Evolutionary conservation across 1,140 invertebrate genomes (phyloP), one percentile per base, ranked within the genome.

Genomic region (Nephila pilipes): DNA sequence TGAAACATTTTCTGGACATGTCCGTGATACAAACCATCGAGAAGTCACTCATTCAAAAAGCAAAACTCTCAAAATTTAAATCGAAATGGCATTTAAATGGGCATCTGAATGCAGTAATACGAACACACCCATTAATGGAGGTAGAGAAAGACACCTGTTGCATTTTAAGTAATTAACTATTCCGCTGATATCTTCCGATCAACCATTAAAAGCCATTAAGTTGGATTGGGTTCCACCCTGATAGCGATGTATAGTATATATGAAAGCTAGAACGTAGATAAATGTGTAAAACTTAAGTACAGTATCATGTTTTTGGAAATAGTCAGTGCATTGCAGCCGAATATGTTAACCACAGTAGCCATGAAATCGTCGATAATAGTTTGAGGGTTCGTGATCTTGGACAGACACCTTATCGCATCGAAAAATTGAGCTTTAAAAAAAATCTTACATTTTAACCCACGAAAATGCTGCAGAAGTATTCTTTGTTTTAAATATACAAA

Each of bases 171-270:
- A 75, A 75, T 75, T 75, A 75, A 36, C 32, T 75, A 18, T 75
- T 18, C 69, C 18, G 69, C 12, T 32, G 69, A 36, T 36, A 36
- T 75, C 69, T 75, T 75, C 69, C 36, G 69, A 75, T 75, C 69
- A 75, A 75, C 69, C 69, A 75, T 75, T 75, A 75, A 75, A 32
- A 32, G 69, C 69, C 69, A 75, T 75, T 75, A 75, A 75, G 29
- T 75, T 36, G 25, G 25, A 75, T 18, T 75, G 29, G 12, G 69
- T 36, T 18, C 69, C 69, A 29, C 29, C 63, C 69, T 75, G 69
- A 75, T 75, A 75, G 36, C 69, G 5, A 5, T 29, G 32, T 75
- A 16, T 20, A 5, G 69, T 29, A 32, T 75, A 75, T 18, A 36
- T 32, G 18, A 36, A 32, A 8, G 29, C 14, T 18, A 18, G 29